Evolutionary conservation across 2,888 invertebrate species (phyloP), one percentile per base, ranked within the genome.

Genomic region (Mystacides longicornis): DNA sequence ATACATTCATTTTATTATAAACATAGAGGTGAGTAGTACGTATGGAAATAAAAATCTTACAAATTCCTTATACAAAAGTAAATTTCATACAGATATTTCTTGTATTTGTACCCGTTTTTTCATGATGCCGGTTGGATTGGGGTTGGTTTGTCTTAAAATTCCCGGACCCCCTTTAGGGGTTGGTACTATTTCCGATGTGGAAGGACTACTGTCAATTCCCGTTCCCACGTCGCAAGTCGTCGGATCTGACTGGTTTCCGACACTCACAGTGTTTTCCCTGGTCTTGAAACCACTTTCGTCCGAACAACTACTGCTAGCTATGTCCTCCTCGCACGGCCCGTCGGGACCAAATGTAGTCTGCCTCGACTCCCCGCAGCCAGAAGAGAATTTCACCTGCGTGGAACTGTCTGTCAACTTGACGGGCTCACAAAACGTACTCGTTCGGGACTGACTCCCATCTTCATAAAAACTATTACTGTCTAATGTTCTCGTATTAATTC

Each of bases 21-120:
- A 27, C 27, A 37, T 37, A 37, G 37, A n/a, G 3, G n/a, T 37
- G 7, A n/a, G 37, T 37, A 37, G 3, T 14, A 37, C 4, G 37
- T 37, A 37, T 16, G 3, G 20, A 5, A 7, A 45, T 23, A 23
- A 48, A 23, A 23, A 33, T 16, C 11, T 46, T 31, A 43, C 23
- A 52, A 42, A 33, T 37, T 51, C n/a, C 23, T 52, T 52, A n/a
- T 42, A 49, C 27, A 46, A 46, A 52, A 52, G 37, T 56, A 45
- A 52, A 54, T 42, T 52, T 85, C 81, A 92, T 76, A 92, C 92
- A 59, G 91, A 91, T 76, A 93, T 93, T 73, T 93, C 92, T 73
- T 91, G 91, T 70, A 93, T 93, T 76, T 92, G 92, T 66, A 93
- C 92, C 71, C 92, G 82, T 73, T 92, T 92, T 74, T 92, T 92